These are phyloP conservation scores for Latrodectus hesperus DNA, from an alignment of 2,888 invertebrate species.

Conservation along the genomic window DNA sequence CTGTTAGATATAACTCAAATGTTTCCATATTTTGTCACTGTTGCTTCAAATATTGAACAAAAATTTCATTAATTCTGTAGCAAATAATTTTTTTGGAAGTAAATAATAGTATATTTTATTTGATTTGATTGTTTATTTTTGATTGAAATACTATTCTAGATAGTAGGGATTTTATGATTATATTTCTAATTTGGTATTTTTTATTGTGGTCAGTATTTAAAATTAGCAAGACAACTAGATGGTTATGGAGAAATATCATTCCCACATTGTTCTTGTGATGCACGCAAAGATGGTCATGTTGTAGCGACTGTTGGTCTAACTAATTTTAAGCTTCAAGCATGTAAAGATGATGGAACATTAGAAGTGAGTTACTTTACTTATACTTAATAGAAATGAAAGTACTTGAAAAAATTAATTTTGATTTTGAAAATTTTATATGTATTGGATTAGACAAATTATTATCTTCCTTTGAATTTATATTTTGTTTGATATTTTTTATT, in stretches of 20 bases:
- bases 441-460: neutral
- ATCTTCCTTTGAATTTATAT: neutral
- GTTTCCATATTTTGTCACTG: too few species aligned
- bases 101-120: too few species aligned
- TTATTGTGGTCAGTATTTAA: conserved; percentile 80
- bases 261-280: conserved; percentile 95
- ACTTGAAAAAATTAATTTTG: neutral
- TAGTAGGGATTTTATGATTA: too few species aligned
- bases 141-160: too few species aligned
- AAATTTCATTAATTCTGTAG: too few species aligned
- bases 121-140: too few species aligned
- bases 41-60: too few species aligned
- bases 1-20: too few species aligned
- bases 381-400: too few species aligned
- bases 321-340: conserved; percentile 85
- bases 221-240: conserved; percentile 87
- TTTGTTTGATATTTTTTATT: neutral
- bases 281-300: conserved; percentile 90
- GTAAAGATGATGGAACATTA: conserved; percentile 85
- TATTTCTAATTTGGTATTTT: too few species aligned
- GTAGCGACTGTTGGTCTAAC: conserved; percentile 82
- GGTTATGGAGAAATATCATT: conserved; percentile 96
- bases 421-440: neutral
- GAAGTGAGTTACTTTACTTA: conserved; percentile 77
- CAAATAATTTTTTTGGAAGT: too few species aligned